Conservation (phyloP, 2,113 vertebrate species). For the Gnathonemus longibarbis region DNA sequence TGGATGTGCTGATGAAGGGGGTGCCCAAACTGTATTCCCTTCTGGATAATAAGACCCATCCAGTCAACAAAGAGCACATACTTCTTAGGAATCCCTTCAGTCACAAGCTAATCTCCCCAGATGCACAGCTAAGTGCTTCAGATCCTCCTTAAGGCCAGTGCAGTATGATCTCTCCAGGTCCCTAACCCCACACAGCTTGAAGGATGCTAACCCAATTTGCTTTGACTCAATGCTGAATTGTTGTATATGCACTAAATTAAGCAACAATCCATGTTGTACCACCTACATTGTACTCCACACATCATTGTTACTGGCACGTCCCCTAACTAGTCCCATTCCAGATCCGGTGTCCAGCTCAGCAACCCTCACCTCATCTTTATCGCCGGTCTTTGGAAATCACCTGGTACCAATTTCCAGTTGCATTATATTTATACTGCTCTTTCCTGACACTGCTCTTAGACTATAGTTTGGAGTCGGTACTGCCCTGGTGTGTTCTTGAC, state of each 20-base stretch:
- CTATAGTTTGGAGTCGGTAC: no score
- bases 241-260: not conserved
- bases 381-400: no score
- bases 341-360: no score
- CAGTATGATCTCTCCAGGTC: not conserved
- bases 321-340: no score
- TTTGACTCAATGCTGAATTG: not conserved
- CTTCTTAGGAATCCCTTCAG: not conserved
- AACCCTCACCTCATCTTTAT: no score
- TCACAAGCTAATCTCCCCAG: not conserved
- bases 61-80: not conserved
- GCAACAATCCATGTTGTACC: not conserved
- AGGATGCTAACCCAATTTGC: not conserved
- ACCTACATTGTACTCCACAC: no score
- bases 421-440: no score
- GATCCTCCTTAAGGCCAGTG: not conserved
- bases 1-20: not conserved
- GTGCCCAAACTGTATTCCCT: not conserved
- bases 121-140: not conserved
- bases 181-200: not conserved
- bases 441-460: no score
- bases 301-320: no score
- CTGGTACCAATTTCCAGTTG: no score
- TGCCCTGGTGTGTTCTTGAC: no score
- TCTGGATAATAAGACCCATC: not conserved